Base-by-base conservation (phyloP, 2,113 vertebrate genomes). In the Dicaeum eximium region DNA sequence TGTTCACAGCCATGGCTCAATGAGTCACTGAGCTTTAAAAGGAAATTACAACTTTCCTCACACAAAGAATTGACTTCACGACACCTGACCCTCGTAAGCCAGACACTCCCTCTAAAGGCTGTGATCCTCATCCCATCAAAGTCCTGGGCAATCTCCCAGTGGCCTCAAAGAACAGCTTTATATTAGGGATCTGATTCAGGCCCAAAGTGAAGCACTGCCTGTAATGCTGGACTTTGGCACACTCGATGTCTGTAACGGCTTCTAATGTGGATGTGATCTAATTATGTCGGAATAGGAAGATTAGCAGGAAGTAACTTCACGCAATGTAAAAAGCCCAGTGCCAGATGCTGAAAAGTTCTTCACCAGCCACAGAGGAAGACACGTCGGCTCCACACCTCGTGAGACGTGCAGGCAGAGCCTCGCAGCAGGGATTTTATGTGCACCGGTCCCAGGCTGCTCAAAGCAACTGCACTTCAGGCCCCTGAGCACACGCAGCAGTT, bases 11-110 rank as follows among this genome's bases (percentile, higher is more conserved):
- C 93, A 38, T 30, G 85, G 90, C 88, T 96, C 89, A 90, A 25
- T 97, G 96, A 97, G 78, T 97, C 97, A 97, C 77, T 10, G 35
- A 92, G 75, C 82, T 88, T 93, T 92, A 74, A 95, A 96, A 95
- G 97, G 96, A 97, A 97, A 96, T 97, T 95, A 95, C 96, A 95
- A 93, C 86, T 92, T 96, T 95, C 92, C 91, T 95, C 95, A 71
- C 82, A 90, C 66, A 95, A 97, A 95, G 86, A 69, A 78, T 50
- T 83, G 81, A 93, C 94, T 96, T 85, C 44, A 45, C 2, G 51
- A 94, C 91, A 95, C 93, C 96, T 95, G 96, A 96, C 93, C 93
- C 93, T 92, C 12, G 0, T 60, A 80, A 84, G 37, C n/a, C 73
- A 91, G 97, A 88, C 92, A 11, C 91, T 96, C 92, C 80, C 83